Evolutionary conservation across 2,888 invertebrate genomes (phyloP).

Genomic region (Drosophila cognata): DNA sequence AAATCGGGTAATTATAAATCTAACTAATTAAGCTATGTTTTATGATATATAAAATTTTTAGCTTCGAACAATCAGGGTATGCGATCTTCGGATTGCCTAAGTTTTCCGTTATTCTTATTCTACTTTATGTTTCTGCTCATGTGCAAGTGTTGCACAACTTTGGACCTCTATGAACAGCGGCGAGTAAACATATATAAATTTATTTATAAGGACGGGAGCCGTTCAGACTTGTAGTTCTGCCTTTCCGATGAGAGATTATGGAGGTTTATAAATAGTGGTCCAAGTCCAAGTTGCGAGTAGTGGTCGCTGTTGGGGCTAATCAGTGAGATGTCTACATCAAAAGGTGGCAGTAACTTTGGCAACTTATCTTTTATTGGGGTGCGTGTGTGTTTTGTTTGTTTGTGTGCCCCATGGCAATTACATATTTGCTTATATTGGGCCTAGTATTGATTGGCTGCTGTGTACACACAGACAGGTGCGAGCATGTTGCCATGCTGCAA

Average conservation of each 20-base stretch:
- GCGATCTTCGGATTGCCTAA: not conserved
- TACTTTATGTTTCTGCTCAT: not conserved
- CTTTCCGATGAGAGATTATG: not conserved
- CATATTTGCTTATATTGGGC: constrained; percentile 26
- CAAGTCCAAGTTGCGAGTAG: constrained; percentile 2
- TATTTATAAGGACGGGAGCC: not conserved
- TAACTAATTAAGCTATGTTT: not conserved
- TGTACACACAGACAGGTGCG: constrained; percentile 26
- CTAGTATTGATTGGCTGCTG: constrained; percentile 42
- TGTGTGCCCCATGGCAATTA: constrained; percentile 13
- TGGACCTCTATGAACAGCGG: constrained; percentile 32
- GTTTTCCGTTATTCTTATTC: not conserved
- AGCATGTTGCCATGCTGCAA: constrained; percentile 10
- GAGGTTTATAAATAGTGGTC: constrained; percentile 24
- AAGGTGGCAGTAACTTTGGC: not conserved
- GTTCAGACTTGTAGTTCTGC: not conserved
- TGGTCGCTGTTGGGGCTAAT: constrained; percentile 3
- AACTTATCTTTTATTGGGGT: constrained; percentile 13
- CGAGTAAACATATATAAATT: not conserved
- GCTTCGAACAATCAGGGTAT: not conserved
- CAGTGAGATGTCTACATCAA: constrained; percentile 6
- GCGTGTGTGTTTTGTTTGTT: constrained; percentile 11
- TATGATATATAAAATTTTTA: not conserved
- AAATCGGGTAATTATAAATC: not conserved
- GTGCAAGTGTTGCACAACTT: constrained; percentile 13